A percentile compares a stretch with the other conserved stretches of the same genome.
These are phyloP conservation scores for Bagarius yarrelli DNA, from an alignment of 2,113 vertebrate genomes.

Conservation along the genomic window DNA sequence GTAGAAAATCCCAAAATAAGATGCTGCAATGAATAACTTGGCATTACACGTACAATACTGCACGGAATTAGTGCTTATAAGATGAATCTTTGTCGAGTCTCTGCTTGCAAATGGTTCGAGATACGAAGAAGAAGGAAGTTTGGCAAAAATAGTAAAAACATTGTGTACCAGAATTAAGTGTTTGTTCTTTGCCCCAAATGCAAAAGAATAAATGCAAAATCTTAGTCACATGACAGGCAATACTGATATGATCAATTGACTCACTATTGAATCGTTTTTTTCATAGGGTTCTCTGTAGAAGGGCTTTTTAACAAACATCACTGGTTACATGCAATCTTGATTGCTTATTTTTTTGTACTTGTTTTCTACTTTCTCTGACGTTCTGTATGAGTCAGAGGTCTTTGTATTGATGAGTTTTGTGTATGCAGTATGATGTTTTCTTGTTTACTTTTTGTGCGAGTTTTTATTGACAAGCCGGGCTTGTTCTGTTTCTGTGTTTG, in stretches of 20 bases:
- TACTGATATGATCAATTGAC: neutral
- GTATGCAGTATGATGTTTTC: neutral
- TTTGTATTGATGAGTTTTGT: neutral
- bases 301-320: neutral
- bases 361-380: neutral
- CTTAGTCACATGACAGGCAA: neutral
- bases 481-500: conserved; percentile 32
- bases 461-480: conserved; percentile 31
- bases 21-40: neutral
- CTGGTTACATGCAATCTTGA: neutral
- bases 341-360: neutral
- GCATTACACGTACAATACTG: neutral
- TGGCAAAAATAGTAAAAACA: neutral
- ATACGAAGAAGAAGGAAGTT: neutral
- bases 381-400: neutral
- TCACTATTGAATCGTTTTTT: neutral
- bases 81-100: neutral
- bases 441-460: neutral
- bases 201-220: too few relatives aligned
- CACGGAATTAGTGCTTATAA: neutral
- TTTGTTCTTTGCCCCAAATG: too few relatives aligned
- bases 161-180: neutral
- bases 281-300: neutral
- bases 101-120: neutral
- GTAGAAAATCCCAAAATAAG: neutral